phyloP scores from a whole-genome alignment of 2,113 vertebrate genomes.

The Leiothrix lutea region DNA sequence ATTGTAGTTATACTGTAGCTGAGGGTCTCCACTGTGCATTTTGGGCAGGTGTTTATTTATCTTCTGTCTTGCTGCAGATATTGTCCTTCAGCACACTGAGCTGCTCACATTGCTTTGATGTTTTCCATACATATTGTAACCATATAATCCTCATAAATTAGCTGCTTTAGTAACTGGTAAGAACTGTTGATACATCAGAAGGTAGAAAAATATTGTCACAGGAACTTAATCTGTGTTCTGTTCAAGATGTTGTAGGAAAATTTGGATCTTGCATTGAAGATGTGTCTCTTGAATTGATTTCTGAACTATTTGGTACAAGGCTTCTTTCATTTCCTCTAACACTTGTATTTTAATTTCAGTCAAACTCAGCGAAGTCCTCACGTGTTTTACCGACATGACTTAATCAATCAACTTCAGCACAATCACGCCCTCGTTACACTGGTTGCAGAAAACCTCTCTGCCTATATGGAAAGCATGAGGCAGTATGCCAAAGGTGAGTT shows the following conservation, averaged over 20 bases:
- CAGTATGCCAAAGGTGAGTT: slow-evolving; percentile 92
- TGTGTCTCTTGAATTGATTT: neutral
- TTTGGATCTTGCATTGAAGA: neutral
- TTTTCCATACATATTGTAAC: neutral
- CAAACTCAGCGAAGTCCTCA: slow-evolving; percentile 98
- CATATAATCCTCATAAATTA: neutral
- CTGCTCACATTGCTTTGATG: neutral
- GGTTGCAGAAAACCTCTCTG: slow-evolving; percentile 97
- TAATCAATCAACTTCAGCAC: slow-evolving; percentile 99
- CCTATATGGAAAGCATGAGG: slow-evolving; percentile 99
- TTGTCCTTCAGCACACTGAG: neutral
- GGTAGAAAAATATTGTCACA: neutral
- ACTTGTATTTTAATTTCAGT: slow-evolving; percentile 77
- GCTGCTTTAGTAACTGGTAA: neutral
- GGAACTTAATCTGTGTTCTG: neutral
- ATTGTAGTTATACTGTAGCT: neutral
- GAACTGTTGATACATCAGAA: neutral
- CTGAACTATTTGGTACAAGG: neutral
- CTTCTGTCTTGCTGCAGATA: neutral
- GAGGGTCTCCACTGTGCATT: neutral
- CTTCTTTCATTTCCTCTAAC: neutral
- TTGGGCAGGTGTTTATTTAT: neutral
- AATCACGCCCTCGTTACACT: slow-evolving; percentile 97
- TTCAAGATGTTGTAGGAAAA: neutral
- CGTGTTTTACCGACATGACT: slow-evolving; percentile 97